These are phyloP conservation scores for Morus bassanus DNA, from an alignment of 2,797 vertebrate genomes.

Conservation along the genomic window DNA sequence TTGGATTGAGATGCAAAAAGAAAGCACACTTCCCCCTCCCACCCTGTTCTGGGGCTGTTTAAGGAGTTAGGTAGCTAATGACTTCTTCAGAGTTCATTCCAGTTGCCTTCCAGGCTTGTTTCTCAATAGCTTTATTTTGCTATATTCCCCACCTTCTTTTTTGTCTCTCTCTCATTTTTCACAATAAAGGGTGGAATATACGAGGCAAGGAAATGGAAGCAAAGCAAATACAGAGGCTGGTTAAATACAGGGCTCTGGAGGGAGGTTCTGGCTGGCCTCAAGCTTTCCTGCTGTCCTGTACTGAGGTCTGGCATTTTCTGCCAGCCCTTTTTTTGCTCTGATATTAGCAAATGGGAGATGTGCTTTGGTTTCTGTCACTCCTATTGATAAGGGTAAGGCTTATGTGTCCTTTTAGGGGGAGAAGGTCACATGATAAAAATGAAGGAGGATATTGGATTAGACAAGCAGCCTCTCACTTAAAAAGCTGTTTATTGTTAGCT, in stretches of 20 bases:
- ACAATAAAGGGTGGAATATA: background rate
- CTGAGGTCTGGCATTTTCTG: background rate
- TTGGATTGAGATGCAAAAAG: background rate
- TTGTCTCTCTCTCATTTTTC: background rate
- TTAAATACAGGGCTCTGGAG: background rate
- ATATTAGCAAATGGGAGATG: background rate
- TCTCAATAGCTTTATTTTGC: background rate
- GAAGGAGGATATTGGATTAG: background rate
- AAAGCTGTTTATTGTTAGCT: background rate
- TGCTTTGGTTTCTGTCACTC: background rate
- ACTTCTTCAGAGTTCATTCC: background rate
- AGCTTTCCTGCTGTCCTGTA: background rate
- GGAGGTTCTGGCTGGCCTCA: background rate
- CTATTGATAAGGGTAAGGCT: background rate
- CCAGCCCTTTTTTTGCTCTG: background rate
- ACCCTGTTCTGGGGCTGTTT: background rate
- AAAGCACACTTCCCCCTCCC: fast-evolving
- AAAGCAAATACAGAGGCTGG: background rate
- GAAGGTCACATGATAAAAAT: background rate
- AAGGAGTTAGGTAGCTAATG: background rate
- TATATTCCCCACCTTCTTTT: background rate
- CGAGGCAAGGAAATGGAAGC: background rate
- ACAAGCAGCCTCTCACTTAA: background rate
- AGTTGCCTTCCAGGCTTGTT: background rate
- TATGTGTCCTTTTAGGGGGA: background rate